Evolutionary conservation across 2,797 vertebrate genomes (phyloP), one percentile per base, ranked within the genome.

Genomic region (Varecia variegata): DNA sequence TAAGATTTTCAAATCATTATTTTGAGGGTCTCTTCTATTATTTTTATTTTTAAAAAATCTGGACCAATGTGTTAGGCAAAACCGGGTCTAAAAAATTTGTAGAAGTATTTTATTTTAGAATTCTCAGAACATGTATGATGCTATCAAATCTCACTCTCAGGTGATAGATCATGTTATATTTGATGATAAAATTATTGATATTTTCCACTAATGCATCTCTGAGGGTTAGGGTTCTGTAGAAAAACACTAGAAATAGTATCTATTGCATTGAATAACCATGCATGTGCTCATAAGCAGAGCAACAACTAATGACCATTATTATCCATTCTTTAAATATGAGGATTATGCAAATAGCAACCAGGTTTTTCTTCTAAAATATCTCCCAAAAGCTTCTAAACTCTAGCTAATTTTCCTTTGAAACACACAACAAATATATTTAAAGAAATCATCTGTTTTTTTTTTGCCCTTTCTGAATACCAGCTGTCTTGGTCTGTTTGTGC

Each of bases 351-450:
- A 89, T 76, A 38, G 10, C 23, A 96, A 21, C 7, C 13, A 88
- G 15, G 6, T 82, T 96, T 89, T 86, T 65, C 56, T 76, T 85
- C 23, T 76, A 88, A 93, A 77, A 77, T 87, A 68, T 47, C 23
- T 90, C n/a, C 7, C 52, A 90, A 71, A 71, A 23, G 2, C 25
- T 92, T 81, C 35, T 77, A 25, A 71, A 87, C n/a, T 90, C 27
- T 84, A 43, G 54, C 56, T 60, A 77, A 25, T 68, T 92, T 47
- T 88, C 32, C 17, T 83, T 76, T 84, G 40, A 76, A 79, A n/a
- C 25, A 50, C 20, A 93, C 25, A 82, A n/a, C 81, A 77, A 5
- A 68, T 56, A 45, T 54, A 85, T 50, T 83, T 27, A 82, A 81
- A 95, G 25, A 43, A 60, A 27, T 35, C 45, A 80, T 40, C 32